Evolutionary conservation across 2,888 invertebrate species (phyloP), one percentile per base, ranked within the genome.

Genomic region (Cabera pusaria): DNA sequence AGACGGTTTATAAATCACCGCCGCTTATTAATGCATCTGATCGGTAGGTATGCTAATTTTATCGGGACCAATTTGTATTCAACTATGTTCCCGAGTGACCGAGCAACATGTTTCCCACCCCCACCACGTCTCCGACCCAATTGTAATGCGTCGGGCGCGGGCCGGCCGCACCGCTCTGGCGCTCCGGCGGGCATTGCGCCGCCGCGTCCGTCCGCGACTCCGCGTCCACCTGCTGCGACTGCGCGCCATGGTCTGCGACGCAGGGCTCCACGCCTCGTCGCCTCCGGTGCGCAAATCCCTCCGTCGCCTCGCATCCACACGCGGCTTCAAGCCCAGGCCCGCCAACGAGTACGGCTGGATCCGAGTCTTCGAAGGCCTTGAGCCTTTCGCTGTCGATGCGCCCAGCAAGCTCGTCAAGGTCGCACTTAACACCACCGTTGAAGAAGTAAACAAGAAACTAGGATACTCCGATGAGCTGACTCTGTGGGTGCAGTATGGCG

Each of bases 321-420:
- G 90, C 52, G 90, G 90, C 14, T 87, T 90, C 59, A 80, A 76
- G 49, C 78, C 78, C 10, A 73, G 68, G 16, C 33, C 66, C 3
- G 39, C 59, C 6, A 72, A 72, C 56, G 71, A 79, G 16, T 86
- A 89, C 50, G 92, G 92, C 39, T 93, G 92, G 92, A 90, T 92
- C 45, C 82, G 93, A 27, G 90, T 93, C 43, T 91, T 91, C 62
- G 91, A 91, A 44, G 92, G 91, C 39, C 87, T 86, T 14, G 80
- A 86, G 50, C 88, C 85, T 17, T 90, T 81, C 61, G 77, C 81
- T 25, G 56, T 78, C 8, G 82, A 90, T 53, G 86, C 91, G 41
- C 90, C 91, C 7, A 90, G 88, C 56, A 87, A 87, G 59, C 75
- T 90, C 34, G 88, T 92, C 49, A 90, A 91, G 59, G 88, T 92